These are phyloP conservation scores for Menidia menidia DNA, from an alignment of 2,797 vertebrate species.

Conservation along the genomic window DNA sequence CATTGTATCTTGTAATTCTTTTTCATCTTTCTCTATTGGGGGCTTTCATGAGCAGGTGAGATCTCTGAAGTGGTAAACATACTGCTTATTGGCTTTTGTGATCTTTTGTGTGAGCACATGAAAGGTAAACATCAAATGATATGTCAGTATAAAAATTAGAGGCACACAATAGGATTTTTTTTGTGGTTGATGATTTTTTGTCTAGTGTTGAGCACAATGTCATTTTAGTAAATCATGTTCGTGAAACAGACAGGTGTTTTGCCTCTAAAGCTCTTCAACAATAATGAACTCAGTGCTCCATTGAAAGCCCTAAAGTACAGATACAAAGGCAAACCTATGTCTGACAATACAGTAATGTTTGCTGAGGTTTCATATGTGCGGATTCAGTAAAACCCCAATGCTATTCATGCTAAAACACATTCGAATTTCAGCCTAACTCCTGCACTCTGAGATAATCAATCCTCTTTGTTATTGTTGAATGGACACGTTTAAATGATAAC, in stretches of 20 bases:
- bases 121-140: conserved; percentile 65
- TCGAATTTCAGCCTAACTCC: not conserved
- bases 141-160: conserved; percentile 63
- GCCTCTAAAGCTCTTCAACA: conserved; percentile 47
- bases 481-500: conserved; percentile 1
- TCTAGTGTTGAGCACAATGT: conserved; percentile 50
- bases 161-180: conserved; percentile 35
- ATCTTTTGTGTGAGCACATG: conserved; percentile 54
- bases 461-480: conserved; percentile 1
- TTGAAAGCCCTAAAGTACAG: conserved; percentile 47
- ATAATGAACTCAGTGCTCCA: conserved; percentile 40
- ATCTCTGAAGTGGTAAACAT: conserved; percentile 59
- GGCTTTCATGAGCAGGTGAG: conserved; percentile 66
- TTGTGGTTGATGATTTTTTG: conserved; percentile 36
- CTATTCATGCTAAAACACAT: conserved; percentile 15
- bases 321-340: conserved; percentile 45
- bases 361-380: conserved; percentile 40
- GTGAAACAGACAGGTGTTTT: conserved; percentile 74
- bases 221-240: conserved; percentile 56
- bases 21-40: conserved; percentile 34
- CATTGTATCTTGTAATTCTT: conserved; percentile 58
- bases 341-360: conserved; percentile 53
- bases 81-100: conserved; percentile 62
- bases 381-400: conserved; percentile 25
- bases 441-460: not conserved